These are phyloP conservation scores for Anguilla marmorata DNA, from an alignment of 2,797 vertebrate species.

Conservation along the genomic window DNA sequence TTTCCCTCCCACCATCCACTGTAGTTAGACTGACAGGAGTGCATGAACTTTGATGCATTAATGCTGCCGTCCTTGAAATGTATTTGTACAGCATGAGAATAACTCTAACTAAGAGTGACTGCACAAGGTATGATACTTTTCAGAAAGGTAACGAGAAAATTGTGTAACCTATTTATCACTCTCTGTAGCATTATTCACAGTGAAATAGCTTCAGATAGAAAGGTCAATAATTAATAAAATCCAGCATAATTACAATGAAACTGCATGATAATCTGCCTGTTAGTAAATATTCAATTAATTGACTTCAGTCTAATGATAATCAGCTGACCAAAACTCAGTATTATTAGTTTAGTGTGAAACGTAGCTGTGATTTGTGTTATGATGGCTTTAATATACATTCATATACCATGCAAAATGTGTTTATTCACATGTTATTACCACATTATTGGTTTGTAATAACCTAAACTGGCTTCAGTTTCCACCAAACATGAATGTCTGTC, in stretches of 20 bases:
- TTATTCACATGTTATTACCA: neutral
- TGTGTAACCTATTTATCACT: neutral
- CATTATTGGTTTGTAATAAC: neutral
- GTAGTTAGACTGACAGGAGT: neutral
- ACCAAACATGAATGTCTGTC: neutral
- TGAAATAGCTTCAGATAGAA: neutral
- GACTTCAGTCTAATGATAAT: neutral
- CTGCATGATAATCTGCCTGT: no score
- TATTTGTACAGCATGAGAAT: neutral
- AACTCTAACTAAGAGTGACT: neutral
- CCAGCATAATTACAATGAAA: no score
- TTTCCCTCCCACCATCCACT: neutral
- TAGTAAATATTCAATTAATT: neutral
- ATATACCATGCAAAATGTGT: neutral
- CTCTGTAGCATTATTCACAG: neutral
- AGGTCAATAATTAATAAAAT: neutral
- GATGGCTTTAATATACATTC: neutral
- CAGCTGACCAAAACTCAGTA: neutral
- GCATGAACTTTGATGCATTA: neutral
- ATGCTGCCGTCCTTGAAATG: neutral
- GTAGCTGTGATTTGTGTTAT: neutral
- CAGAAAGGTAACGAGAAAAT: neutral
- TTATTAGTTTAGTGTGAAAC: neutral
- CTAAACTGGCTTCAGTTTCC: neutral
- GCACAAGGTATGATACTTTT: neutral